Evolutionary conservation across 2,888 invertebrate genomes (phyloP).

Genomic region (Heliconius aoede): DNA sequence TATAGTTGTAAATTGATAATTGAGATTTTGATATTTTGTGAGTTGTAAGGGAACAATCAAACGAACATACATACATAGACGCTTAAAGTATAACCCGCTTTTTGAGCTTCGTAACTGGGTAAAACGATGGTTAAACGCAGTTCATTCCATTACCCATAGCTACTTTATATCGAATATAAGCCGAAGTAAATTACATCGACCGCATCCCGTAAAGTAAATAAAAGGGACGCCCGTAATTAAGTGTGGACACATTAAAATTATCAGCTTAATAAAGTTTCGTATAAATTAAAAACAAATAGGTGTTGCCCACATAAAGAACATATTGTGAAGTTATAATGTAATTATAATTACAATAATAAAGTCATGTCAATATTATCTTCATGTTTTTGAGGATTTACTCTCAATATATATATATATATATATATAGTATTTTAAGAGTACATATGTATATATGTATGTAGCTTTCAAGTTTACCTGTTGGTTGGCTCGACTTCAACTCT

Average conservation of each 20-base stretch:
- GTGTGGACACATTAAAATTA: slow-evolving; percentile 9
- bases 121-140: background rate
- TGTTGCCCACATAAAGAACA: background rate
- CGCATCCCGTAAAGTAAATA: slow-evolving; percentile 17
- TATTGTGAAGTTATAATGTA: background rate
- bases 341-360: background rate
- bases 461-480: slow-evolving; percentile 57
- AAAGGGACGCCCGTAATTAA: slow-evolving; percentile 13
- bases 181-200: slow-evolving; percentile 13
- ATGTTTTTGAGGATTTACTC: background rate
- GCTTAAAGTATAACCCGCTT: too few relatives aligned
- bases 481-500: slow-evolving; percentile 57
- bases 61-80: background rate
- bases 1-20: background rate
- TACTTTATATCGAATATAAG: background rate
- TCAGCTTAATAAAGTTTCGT: slow-evolving; percentile 15
- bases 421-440: background rate
- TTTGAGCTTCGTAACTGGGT: too few relatives aligned
- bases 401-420: too few relatives aligned
- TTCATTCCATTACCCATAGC: background rate
- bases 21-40: too few relatives aligned
- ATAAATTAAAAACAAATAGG: slow-evolving; percentile 16
- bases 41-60: too few relatives aligned
- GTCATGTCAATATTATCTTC: background rate
- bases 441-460: background rate